These are phyloP conservation scores for Chloroclystis v-ata DNA, from an alignment of 2,888 invertebrate genomes.

Conservation along the genomic window DNA sequence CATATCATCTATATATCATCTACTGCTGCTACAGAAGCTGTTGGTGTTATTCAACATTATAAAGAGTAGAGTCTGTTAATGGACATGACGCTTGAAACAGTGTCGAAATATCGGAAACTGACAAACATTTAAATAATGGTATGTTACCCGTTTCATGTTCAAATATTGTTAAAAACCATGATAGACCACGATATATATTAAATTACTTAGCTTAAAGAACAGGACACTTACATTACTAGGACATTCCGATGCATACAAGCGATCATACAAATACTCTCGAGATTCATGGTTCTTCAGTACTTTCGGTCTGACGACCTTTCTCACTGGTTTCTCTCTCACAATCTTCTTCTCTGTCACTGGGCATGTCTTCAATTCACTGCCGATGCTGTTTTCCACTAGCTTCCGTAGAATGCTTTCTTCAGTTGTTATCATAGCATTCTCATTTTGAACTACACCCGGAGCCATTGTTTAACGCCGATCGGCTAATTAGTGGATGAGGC, in stretches of 20 bases:
- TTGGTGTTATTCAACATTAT: too few species aligned
- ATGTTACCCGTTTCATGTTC: too few species aligned
- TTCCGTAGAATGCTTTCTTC: constrained; percentile 37
- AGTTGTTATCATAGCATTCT: constrained; percentile 37
- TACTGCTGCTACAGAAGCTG: too few species aligned
- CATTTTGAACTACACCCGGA: constrained; percentile 57
- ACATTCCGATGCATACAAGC: constrained; percentile 56
- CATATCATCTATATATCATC: too few species aligned
- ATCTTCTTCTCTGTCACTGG: constrained; percentile 30
- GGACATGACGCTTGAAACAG: too few species aligned
- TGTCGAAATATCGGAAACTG: too few species aligned
- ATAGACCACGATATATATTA: too few species aligned
- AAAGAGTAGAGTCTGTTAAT: too few species aligned
- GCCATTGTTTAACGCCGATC: constrained; percentile 38
- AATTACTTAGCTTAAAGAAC: too few species aligned
- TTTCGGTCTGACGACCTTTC: constrained; percentile 56
- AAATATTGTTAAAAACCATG: too few species aligned
- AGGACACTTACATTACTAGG: constrained; percentile 41
- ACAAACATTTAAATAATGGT: too few species aligned
- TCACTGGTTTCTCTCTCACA: constrained; percentile 35
- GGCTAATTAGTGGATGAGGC: constrained; percentile 34
- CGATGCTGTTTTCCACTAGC: not conserved
- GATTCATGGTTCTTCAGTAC: constrained; percentile 64
- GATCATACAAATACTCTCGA: constrained; percentile 58
- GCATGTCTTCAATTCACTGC: constrained; percentile 29